Conservation (phyloP, 2,797 vertebrate genomes). For the Eremophila alpestris region DNA sequence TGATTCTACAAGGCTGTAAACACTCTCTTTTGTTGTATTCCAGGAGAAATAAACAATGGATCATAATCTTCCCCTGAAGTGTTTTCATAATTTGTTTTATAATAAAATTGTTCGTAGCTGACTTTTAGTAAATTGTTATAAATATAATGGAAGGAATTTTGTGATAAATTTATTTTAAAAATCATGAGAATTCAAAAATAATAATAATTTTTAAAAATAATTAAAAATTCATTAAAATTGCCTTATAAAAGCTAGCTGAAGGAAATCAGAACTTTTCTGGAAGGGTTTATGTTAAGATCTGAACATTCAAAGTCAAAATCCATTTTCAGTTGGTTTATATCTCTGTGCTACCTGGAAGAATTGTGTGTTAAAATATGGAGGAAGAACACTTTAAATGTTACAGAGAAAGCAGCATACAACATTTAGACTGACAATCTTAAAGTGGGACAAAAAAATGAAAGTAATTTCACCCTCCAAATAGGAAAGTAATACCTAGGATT, state of each 20-base stretch:
- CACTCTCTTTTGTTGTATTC: neutral
- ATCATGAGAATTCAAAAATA: neutral
- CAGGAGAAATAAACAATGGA: neutral
- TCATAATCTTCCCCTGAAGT: neutral
- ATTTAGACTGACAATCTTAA: neutral
- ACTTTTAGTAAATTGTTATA: neutral
- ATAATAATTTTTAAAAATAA: too few relatives aligned
- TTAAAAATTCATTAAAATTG: neutral
- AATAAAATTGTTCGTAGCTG: neutral
- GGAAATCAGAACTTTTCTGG: neutral
- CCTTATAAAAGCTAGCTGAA: neutral
- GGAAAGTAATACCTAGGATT: conserved; percentile 33
- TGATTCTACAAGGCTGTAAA: rapidly evolving
- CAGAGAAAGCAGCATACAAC: neutral
- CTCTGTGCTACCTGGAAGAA: neutral
- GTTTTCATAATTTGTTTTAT: neutral
- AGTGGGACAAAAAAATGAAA: neutral
- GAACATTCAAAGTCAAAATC: neutral
- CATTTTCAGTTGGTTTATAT: neutral
- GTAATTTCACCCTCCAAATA: conserved; percentile 1
- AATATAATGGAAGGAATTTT: neutral
- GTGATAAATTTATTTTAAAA: neutral
- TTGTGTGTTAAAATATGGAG: neutral
- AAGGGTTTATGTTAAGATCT: neutral
- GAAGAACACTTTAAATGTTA: neutral